Percentiles rank a stretch among this genome's conserved stretches.
Conservation (phyloP, 2,113 vertebrate genomes). For the Tachysurus vachellii region DNA sequence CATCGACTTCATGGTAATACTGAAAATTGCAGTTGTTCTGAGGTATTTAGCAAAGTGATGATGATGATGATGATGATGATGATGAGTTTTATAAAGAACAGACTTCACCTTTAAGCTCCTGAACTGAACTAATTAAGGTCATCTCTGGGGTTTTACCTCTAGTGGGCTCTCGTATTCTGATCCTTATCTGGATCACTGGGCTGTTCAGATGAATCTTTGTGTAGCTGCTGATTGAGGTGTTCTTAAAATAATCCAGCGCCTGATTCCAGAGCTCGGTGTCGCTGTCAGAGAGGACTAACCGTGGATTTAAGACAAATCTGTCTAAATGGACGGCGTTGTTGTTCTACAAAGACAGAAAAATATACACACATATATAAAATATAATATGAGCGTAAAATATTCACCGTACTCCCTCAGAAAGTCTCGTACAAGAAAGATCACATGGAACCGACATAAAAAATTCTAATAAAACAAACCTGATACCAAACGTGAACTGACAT, state of each 20-base stretch:
- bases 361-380: neutral
- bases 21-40: neutral
- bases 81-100: neutral
- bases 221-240: slow-evolving; percentile 66
- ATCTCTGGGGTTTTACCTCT: slow-evolving; percentile 52
- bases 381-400: neutral
- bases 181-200: slow-evolving; percentile 51
- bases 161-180: slow-evolving; percentile 34
- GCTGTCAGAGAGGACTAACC: slow-evolving; percentile 36
- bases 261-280: slow-evolving; percentile 58
- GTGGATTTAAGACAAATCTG: accelerated
- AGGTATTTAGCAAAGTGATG: neutral
- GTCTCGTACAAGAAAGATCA: neutral
- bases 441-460: neutral
- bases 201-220: slow-evolving; percentile 59
- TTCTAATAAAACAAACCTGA: neutral
- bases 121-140: neutral
- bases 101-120: neutral
- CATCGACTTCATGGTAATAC: neutral
- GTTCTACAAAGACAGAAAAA: slow-evolving; percentile 56
- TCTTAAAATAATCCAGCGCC: slow-evolving; percentile 52
- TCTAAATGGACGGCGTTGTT: slow-evolving; percentile 65
- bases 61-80: neutral
- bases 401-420: too few relatives aligned
- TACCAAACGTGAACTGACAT: neutral